Conservation (phyloP, 2,797 vertebrate genomes). For the Tragelaphus eurycerus region DNA sequence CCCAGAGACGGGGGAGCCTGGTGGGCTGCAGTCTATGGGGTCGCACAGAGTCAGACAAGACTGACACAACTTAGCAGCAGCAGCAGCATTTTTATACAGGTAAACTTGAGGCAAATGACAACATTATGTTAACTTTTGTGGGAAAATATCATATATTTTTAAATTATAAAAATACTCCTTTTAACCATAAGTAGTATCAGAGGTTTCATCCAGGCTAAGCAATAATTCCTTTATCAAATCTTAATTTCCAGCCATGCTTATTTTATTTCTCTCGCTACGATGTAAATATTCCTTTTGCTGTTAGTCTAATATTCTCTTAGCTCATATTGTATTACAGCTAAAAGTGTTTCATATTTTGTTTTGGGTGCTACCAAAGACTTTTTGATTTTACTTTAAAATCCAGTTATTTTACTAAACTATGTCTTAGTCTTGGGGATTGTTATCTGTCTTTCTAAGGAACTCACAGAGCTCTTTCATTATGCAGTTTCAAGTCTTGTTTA, state of each 20-base stretch:
- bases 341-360: background rate
- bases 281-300: background rate
- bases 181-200: background rate
- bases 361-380: background rate
- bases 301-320: background rate
- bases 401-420: background rate
- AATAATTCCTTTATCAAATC: background rate
- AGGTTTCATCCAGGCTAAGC: background rate
- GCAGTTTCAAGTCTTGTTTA: background rate
- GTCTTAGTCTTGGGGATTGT: background rate
- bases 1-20: fast-evolving
- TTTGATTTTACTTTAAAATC: background rate
- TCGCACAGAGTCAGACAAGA: fast-evolving
- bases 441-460: background rate
- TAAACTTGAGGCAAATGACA: background rate
- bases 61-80: too few relatives aligned
- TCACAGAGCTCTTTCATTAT: background rate
- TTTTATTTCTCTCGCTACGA: background rate
- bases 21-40: too few relatives aligned
- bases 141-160: background rate
- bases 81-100: background rate
- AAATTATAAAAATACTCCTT: background rate
- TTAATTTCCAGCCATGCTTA: background rate
- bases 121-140: background rate
- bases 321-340: background rate